Evolutionary conservation across 53 echinoderm and acorn worm species (phyloP).

Genomic region (Holothuria scabra): DNA sequence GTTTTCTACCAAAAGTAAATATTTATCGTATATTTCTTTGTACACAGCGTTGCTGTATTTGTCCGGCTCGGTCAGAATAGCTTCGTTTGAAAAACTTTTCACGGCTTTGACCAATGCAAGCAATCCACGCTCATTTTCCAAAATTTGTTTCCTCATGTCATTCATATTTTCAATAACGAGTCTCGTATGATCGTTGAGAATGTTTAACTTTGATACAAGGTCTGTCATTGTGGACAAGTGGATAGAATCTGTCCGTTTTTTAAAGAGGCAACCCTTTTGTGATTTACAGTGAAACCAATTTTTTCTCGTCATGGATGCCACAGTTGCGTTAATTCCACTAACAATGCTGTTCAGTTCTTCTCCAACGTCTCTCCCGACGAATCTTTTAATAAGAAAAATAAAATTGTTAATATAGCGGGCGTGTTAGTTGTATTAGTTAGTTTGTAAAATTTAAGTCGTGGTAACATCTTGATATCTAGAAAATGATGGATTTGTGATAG

Average conservation of each 20-base stretch:
- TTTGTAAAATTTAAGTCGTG: too few species aligned
- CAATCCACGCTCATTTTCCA: slow-evolving; percentile 13
- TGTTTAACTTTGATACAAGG: slow-evolving; percentile 12
- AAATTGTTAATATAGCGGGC: too few species aligned
- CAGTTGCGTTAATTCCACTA: neutral
- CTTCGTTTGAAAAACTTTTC: slow-evolving; percentile 10
- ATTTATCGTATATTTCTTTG: slow-evolving; percentile 31
- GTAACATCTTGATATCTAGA: too few species aligned
- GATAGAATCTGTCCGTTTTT: too few species aligned
- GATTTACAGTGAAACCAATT: too few species aligned
- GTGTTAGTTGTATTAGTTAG: too few species aligned
- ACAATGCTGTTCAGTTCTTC: neutral
- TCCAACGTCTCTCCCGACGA: neutral
- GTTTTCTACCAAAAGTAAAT: neutral
- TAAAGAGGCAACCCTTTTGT: too few species aligned
- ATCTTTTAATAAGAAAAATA: too few species aligned
- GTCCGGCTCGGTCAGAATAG: slow-evolving; percentile 15
- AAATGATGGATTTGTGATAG: too few species aligned
- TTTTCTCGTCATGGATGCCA: neutral
- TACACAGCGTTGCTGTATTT: slow-evolving; percentile 33
- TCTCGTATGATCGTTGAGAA: neutral
- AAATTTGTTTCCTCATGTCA: neutral
- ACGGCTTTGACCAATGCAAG: slow-evolving; percentile 14
- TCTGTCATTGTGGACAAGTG: neutral
- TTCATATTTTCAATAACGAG: neutral